Evolutionary conservation across 92 coral and sea anemone genomes (phyloP).

Genomic region (Epizoanthus fatuus): DNA sequence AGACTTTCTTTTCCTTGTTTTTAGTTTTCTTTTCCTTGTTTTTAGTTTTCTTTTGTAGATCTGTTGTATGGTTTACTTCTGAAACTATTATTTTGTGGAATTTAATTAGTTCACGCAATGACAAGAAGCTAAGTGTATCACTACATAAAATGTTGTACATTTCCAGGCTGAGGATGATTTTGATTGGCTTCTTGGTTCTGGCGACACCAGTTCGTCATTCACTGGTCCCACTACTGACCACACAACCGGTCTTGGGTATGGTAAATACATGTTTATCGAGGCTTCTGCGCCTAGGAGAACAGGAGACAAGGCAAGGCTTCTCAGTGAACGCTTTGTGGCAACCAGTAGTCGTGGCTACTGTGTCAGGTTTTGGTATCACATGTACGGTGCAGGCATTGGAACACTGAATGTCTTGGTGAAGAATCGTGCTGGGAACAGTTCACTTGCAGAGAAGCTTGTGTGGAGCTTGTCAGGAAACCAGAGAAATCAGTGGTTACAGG

Average conservation of each 20-base stretch:
- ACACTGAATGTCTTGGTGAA: slow-evolving; percentile 88
- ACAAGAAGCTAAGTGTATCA: no score
- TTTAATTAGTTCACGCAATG: no score
- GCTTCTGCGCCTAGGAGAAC: slow-evolving; percentile 59
- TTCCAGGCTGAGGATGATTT: slow-evolving; percentile 81
- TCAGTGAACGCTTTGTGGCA: slow-evolving; percentile 88
- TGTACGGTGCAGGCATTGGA: slow-evolving; percentile 93
- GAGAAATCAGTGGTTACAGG: slow-evolving; percentile 83
- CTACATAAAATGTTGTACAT: no score
- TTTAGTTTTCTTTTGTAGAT: no score
- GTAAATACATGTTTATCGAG: slow-evolving; percentile 93
- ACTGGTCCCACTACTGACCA: slow-evolving; percentile 96
- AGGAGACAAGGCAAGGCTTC: slow-evolving; percentile 92
- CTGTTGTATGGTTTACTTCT: no score
- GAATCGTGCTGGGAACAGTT: slow-evolving; percentile 84
- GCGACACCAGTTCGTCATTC: slow-evolving; percentile 76
- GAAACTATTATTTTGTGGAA: no score
- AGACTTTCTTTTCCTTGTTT: no score
- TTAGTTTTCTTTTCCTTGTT: no score
- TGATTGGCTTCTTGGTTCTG: slow-evolving; percentile 96
- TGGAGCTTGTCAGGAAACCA: slow-evolving; percentile 97
- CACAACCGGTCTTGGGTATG: slow-evolving; percentile 89
- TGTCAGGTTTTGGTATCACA: slow-evolving; percentile 97
- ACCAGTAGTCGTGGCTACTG: slow-evolving; percentile 88
- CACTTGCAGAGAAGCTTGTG: slow-evolving; percentile 73